Base-by-base conservation (phyloP, 2,797 vertebrate species). In the Oryzias sinensis region DNA sequence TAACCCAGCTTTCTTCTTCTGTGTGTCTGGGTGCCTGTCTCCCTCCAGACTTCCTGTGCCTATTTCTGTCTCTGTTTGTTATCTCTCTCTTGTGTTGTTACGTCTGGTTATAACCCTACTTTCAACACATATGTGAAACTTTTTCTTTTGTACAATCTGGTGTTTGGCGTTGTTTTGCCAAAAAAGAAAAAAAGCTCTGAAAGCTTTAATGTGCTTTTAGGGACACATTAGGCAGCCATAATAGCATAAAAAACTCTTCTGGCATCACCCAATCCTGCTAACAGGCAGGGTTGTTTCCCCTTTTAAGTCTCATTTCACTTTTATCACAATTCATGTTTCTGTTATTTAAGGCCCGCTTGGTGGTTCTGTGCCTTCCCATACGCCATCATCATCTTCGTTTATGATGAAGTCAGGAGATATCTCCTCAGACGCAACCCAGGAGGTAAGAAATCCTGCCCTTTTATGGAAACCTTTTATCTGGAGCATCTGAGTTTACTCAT, bases 341-440 rank as follows among this genome's bases (percentile, higher is more conserved):
- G 3, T 70, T 49, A 5, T 42, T 15, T 18, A 51, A 99, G 97
- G 72, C 96, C 96, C 0, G 90, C 84, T 3, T 99, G 97, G 97
- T 99, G 97, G 97, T 96, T 99, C 91, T 99, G 97, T 65, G 97
- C 96, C 86, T 94, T 99, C 89, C 97, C 97, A 0, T 99, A 99
- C 76, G 97, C 96, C 44, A 93, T 99, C n/a, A 91, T 98, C 79
- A 98, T 99, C 87, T 98, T 99, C 25, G 56, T 98, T 56, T 99
- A 98, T 2, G 97, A 99, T 67, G 97, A 99, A 92, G 87, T 88
- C 79, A 90, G 97, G 77, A 96, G 95, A 87, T 92, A 98, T 65
- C 94, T 98, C 64, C 92, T 99, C 86, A 91, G 97, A 82, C 94
- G 93, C 76, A 94, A 93, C 91, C 97, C 97, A 83, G 97, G 97